Base-by-base conservation (phyloP, 1,140 invertebrate genomes). In the Pararge aegeria region DNA sequence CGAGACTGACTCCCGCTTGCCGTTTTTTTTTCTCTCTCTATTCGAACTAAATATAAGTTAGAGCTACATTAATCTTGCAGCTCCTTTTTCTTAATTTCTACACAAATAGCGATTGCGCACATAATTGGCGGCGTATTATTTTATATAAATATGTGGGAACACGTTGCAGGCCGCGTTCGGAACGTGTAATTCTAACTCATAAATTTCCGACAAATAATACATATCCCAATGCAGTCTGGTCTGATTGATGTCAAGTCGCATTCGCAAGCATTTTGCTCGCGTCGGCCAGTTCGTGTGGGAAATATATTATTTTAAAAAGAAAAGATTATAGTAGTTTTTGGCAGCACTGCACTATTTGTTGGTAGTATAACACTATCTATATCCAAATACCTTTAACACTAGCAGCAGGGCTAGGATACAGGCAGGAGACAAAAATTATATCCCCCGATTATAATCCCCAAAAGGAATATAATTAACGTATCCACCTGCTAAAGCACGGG, bases 181-280 rank as follows among this genome's bases (percentile, higher is more conserved):
- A 78, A 71, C 75, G 65, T 81, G 68, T 81, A 81, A 81, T 81
- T 81, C 79, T 78, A 81, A 75, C 73, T 79, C 79, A 79, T 82
- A 82, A 79, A 82, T 82, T 82, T 79, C 65, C 72, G 61, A 78
- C 76, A 82, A 79, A 82, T 82, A 79, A 82, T 82, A 79, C 72
- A 76, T 79, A 79, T 77, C 67, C 55, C 68, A 73, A 57, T 66
- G 68, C 68, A 69, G 70, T 77, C 70, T 68, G 48, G 48, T 55
- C 68, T 75, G 79, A 82, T 77, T 75, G 76, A 82, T 82, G 74
- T 78, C 68, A 73, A 70, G 70, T 66, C 55, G 62, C 64, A 66
- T 68, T 74, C 55, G 60, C 49, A 21, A 53, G 29, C 57, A 51
- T 16, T 44, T 54, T 52, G 51, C 55, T 44, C 37, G 29, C 30